A percentile compares a stretch with the other conserved stretches of the same genome.
phyloP scores from a whole-genome alignment of 2,888 invertebrate genomes.

The Pardosa pseudoannulata region DNA sequence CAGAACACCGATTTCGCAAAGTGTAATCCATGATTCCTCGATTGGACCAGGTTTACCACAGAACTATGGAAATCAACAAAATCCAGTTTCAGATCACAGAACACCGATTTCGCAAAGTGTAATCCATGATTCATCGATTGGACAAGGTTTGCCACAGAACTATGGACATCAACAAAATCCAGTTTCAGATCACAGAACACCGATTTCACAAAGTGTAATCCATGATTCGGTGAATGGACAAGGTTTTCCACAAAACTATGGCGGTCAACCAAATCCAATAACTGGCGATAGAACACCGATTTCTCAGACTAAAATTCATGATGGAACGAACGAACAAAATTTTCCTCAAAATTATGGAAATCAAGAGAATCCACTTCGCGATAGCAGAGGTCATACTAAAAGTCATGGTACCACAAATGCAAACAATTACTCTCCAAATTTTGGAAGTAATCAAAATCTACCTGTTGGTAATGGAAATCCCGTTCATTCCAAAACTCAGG shows the following conservation, averaged over 20 bases:
- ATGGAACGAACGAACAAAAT: too few relatives aligned
- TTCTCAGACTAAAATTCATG: too few relatives aligned
- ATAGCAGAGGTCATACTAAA: background rate
- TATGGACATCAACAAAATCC: background rate
- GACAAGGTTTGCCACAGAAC: background rate
- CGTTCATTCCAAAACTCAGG: background rate
- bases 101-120: background rate
- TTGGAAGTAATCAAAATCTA: background rate
- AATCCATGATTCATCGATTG: background rate
- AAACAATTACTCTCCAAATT: background rate
- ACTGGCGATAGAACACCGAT: too few relatives aligned
- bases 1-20: background rate
- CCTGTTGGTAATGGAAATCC: background rate
- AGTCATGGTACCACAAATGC: background rate
- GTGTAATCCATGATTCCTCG: background rate
- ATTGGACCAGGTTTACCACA: background rate
- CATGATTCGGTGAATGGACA: too few relatives aligned
- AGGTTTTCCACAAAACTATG: background rate
- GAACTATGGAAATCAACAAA: too few relatives aligned
- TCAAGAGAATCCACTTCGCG: background rate
- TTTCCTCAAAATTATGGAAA: background rate
- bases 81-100: background rate
- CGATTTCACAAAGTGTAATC: too few relatives aligned
- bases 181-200: too few relatives aligned
- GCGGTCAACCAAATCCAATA: background rate